Evolutionary conservation across 2,888 invertebrate genomes (phyloP).

Genomic region (Cremastinae sp.): DNA sequence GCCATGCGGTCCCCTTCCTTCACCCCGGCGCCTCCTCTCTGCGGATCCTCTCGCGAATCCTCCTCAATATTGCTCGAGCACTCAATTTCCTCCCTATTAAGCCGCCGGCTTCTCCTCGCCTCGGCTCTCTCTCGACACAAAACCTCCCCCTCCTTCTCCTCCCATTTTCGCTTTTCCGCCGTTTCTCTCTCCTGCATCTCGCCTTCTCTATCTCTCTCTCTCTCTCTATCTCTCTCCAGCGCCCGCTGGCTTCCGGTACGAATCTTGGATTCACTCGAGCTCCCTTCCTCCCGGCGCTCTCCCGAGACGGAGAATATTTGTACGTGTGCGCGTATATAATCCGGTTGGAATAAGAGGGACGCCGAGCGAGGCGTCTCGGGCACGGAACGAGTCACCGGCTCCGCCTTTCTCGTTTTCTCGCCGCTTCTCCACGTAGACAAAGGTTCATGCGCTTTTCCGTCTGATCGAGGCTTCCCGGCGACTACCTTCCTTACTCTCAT

Average conservation of each 20-base stretch:
- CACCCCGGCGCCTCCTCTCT: slow-evolving; percentile 61
- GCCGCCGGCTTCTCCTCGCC: slow-evolving; percentile 75
- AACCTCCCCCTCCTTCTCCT: slow-evolving; percentile 56
- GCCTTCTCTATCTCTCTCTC: slow-evolving; percentile 56
- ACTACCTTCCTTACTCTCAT: slow-evolving; percentile 58
- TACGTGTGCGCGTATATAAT: slow-evolving; percentile 1
- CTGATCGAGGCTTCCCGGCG: slow-evolving; percentile 42
- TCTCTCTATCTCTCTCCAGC: slow-evolving; percentile 59
- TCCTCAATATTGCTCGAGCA: slow-evolving; percentile 81
- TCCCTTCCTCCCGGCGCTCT: slow-evolving; percentile 62
- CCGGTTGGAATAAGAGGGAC: slow-evolving; percentile 12
- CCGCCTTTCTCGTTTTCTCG: slow-evolving; percentile 19
- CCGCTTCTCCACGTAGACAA: slow-evolving; percentile 4
- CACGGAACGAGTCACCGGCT: neutral
- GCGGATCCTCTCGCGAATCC: slow-evolving; percentile 75
- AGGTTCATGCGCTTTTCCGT: slow-evolving; percentile 35
- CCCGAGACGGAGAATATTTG: neutral
- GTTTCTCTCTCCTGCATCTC: slow-evolving; percentile 46
- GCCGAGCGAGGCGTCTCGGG: neutral
- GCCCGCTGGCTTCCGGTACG: slow-evolving; percentile 24
- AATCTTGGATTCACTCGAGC: slow-evolving; percentile 60
- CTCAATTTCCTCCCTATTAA: slow-evolving; percentile 81
- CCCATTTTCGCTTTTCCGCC: slow-evolving; percentile 44
- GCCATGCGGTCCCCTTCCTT: slow-evolving; percentile 53
- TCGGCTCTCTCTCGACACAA: slow-evolving; percentile 65